phyloP scores from a whole-genome alignment of 2,888 invertebrate species.

The Bombyx huttoni region DNA sequence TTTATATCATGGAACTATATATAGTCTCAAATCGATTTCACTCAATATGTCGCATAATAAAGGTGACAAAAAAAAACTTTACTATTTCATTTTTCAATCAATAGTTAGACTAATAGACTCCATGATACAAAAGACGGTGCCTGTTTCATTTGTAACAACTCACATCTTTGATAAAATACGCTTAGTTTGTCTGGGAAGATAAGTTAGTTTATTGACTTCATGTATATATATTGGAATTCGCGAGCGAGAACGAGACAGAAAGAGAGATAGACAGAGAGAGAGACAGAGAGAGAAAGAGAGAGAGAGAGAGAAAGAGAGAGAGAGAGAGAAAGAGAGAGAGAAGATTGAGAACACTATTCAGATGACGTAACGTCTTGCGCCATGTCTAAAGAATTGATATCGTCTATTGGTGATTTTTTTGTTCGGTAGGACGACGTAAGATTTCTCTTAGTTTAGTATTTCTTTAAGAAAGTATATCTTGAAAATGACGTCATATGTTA shows the following conservation, averaged over 20 bases:
- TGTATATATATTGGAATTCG: too few relatives aligned
- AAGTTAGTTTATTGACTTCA: not conserved
- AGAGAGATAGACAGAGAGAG: not conserved
- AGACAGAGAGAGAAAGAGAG: slow-evolving; percentile 1
- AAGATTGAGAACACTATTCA: not conserved
- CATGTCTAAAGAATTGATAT: too few relatives aligned
- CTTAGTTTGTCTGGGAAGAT: not conserved
- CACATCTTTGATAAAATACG: not conserved
- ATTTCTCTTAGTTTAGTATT: too few relatives aligned
- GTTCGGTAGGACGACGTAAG: too few relatives aligned
- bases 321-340: not conserved
- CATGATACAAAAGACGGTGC: not conserved
- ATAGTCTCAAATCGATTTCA: too few relatives aligned
- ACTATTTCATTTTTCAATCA: not conserved
- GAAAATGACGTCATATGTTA: too few relatives aligned
- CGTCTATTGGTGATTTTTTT: too few relatives aligned
- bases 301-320: not conserved
- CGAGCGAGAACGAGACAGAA: not conserved
- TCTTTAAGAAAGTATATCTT: too few relatives aligned
- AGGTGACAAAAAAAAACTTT: too few relatives aligned
- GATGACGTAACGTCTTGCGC: too few relatives aligned
- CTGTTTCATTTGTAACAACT: not conserved
- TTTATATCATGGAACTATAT: not conserved
- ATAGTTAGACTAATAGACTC: not conserved
- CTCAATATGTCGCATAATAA: too few relatives aligned